Percentiles rank a stretch among this genome's conserved stretches.
Conservation (phyloP, 2,797 vertebrate species). For the Catostomus latipinnis region DNA sequence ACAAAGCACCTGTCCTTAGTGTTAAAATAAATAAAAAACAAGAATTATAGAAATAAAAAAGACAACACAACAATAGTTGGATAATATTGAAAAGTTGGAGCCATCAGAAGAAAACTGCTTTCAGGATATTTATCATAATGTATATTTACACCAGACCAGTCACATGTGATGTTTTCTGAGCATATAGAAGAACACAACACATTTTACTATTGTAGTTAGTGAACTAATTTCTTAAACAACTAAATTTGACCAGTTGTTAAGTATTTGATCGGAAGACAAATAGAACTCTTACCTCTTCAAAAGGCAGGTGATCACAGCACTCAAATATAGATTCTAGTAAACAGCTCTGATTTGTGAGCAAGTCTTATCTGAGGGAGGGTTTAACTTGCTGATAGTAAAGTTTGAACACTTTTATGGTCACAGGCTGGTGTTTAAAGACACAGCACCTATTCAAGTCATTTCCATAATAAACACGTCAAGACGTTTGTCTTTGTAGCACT, state of each 20-base stretch:
- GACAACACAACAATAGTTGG: not conserved
- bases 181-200: not conserved
- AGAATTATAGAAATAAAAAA: not conserved
- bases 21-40: not conserved
- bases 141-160: not conserved
- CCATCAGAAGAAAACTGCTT: not conserved
- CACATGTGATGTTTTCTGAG: not conserved
- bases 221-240: not conserved
- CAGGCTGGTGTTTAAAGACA: conserved; percentile 48
- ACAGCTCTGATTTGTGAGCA: not conserved
- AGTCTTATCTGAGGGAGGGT: conserved; percentile 49
- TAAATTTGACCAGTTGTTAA: not conserved
- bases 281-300: conserved; percentile 45
- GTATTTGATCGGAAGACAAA: not conserved
- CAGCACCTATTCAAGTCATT: conserved; percentile 22
- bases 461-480: not conserved
- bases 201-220: not conserved
- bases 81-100: not conserved
- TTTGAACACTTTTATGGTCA: conserved; percentile 52
- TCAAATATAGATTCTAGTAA: not conserved
- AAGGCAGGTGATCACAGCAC: not conserved
- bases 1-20: not conserved
- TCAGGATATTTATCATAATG: no score
- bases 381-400: conserved; percentile 30
- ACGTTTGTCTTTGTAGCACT: not conserved